Conservation (phyloP, 2,888 invertebrate species). For the Actias luna region DNA sequence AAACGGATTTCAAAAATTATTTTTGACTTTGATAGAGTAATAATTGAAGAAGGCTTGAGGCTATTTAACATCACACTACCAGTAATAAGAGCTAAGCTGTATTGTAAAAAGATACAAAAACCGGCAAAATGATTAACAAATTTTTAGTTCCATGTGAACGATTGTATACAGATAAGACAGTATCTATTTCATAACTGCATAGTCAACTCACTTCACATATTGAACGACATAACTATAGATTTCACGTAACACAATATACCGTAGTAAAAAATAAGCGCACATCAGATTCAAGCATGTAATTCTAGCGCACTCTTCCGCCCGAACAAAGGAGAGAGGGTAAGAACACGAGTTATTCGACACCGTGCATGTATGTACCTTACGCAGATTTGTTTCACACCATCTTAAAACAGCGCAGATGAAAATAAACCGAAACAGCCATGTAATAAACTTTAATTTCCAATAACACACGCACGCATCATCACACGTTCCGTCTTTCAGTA, state of each 20-base stretch:
- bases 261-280: constrained; percentile 81
- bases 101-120: too few relatives aligned
- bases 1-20: too few relatives aligned
- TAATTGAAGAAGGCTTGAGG: too few relatives aligned
- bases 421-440: constrained; percentile 51
- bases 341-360: constrained; percentile 82
- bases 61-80: too few relatives aligned
- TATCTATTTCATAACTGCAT: constrained; percentile 70
- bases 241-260: constrained; percentile 73
- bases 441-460: constrained; percentile 56
- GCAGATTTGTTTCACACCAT: constrained; percentile 79
- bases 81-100: too few relatives aligned
- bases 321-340: constrained; percentile 82
- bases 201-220: constrained; percentile 73
- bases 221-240: constrained; percentile 78
- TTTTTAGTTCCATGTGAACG: too few relatives aligned
- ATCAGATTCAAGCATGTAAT: constrained; percentile 82
- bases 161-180: too few relatives aligned
- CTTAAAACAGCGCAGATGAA: constrained; percentile 48
- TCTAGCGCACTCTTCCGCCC: constrained; percentile 82
- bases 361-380: constrained; percentile 66
- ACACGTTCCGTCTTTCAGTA: constrained; percentile 59
- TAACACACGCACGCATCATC: constrained; percentile 43
- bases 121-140: too few relatives aligned
- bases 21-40: too few relatives aligned